A percentile compares a stretch with the other conserved stretches of the same genome.
phyloP scores from a whole-genome alignment of 2,888 invertebrate species.

The Ernsta delagoae region DNA sequence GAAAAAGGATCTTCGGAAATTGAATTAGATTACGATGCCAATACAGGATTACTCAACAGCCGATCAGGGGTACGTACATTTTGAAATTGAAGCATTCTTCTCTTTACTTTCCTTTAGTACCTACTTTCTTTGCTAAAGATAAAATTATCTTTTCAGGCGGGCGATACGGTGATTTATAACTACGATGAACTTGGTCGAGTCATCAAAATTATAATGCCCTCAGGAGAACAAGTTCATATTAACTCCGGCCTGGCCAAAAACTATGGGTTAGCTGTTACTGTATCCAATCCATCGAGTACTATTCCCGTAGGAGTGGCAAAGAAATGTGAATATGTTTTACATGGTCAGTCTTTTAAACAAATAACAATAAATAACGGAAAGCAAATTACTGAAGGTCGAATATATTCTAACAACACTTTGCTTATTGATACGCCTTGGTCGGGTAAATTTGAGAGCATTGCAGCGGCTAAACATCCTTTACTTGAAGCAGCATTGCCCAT shows the following conservation, averaged over 20 bases:
- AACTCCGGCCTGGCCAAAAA: slow-evolving; percentile 91
- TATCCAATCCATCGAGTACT: slow-evolving; percentile 83
- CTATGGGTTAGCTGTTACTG: slow-evolving; percentile 90
- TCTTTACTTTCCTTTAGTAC: not conserved
- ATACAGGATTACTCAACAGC: slow-evolving; percentile 93
- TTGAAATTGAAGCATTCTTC: not conserved
- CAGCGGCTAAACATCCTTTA: slow-evolving; percentile 92
- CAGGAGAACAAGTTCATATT: slow-evolving; percentile 94
- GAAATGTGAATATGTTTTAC: slow-evolving; percentile 85
- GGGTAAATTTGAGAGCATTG: slow-evolving; percentile 90
- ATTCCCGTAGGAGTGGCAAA: slow-evolving; percentile 83
- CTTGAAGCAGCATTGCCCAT: slow-evolving; percentile 93
- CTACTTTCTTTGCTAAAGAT: not conserved
- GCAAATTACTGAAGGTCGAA: slow-evolving; percentile 90
- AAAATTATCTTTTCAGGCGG: slow-evolving; percentile 82
- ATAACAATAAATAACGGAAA: slow-evolving; percentile 88
- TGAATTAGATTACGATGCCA: slow-evolving; percentile 95
- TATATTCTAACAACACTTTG: slow-evolving; percentile 91
- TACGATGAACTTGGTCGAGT: slow-evolving; percentile 96
- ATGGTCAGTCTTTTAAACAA: slow-evolving; percentile 87
- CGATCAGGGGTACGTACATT: slow-evolving; percentile 88
- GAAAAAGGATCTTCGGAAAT: slow-evolving; percentile 96
- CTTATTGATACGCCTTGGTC: slow-evolving; percentile 91
- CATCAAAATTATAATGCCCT: slow-evolving; percentile 93
- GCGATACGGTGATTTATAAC: slow-evolving; percentile 95